phyloP scores from a whole-genome alignment of 2,888 invertebrate species.

The Agelastica alni region DNA sequence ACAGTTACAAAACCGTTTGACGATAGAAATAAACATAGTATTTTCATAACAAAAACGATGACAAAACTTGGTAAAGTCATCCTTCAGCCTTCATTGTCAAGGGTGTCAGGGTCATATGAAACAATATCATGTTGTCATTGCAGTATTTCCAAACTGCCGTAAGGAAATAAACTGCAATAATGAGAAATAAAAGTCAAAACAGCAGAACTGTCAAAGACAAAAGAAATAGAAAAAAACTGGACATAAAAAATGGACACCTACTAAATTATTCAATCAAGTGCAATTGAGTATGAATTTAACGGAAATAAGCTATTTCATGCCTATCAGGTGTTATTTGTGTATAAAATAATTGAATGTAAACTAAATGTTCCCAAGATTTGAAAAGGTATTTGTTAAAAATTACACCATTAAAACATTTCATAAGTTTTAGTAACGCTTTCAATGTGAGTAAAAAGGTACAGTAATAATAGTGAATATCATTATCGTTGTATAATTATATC shows the following conservation, averaged over 20 bases:
- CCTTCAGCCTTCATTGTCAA: slow-evolving; percentile 26
- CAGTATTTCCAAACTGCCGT: neutral
- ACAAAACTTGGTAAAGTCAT: slow-evolving; percentile 19
- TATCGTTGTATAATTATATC: too few relatives aligned
- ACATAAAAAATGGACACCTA: neutral
- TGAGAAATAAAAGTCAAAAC: neutral
- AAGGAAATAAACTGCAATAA: neutral
- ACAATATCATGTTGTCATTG: slow-evolving; percentile 1
- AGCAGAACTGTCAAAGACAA: neutral
- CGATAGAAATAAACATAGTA: slow-evolving; percentile 8
- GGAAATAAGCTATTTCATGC: slow-evolving; percentile 8
- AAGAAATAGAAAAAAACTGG: neutral
- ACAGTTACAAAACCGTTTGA: slow-evolving; percentile 24
- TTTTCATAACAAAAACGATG: slow-evolving; percentile 24
- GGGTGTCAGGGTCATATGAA: slow-evolving; percentile 26
- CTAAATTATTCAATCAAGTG: neutral
- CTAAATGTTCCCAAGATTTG: neutral
- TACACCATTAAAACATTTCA: slow-evolving; percentile 4
- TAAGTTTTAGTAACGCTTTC: neutral
- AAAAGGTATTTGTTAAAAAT: slow-evolving; percentile 1
- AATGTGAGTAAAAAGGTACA: neutral
- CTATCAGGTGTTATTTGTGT: slow-evolving; percentile 2
- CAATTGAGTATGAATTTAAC: neutral
- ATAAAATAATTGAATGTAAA: neutral
- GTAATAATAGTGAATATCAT: too few relatives aligned